Conservation (phyloP, 1,140 invertebrate genomes). For the Drosophila neocordata region DNA sequence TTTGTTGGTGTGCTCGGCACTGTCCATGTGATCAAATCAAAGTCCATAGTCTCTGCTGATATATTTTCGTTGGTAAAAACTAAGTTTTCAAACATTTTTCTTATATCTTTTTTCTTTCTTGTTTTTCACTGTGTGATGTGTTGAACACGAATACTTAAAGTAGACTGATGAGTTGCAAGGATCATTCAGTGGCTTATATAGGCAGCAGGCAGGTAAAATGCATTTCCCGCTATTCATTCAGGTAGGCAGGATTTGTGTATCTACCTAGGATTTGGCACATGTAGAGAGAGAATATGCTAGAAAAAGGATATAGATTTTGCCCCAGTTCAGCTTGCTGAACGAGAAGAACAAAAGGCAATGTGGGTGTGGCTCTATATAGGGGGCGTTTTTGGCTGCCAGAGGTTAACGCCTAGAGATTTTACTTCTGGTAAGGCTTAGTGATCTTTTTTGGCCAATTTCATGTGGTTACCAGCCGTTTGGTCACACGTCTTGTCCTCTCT, state of each 20-base stretch:
- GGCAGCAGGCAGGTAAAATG: constrained; percentile 21
- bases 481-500: constrained; percentile 30
- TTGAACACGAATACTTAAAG: constrained; percentile 73
- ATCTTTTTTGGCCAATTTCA: constrained; percentile 47
- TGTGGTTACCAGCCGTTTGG: constrained; percentile 62
- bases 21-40: constrained; percentile 68
- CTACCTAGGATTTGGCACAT: constrained; percentile 30
- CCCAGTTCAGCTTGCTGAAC: constrained; percentile 17
- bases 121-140: constrained; percentile 34
- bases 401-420: constrained; percentile 7
- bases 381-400: constrained; percentile 12
- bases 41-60: constrained; percentile 69
- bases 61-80: constrained; percentile 66
- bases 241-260: constrained; percentile 9
- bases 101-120: no score
- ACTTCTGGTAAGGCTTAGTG: constrained; percentile 30
- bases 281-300: neutral
- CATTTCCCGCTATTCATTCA: neutral
- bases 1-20: constrained; percentile 21
- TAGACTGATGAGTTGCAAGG: constrained; percentile 48
- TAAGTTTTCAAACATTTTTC: constrained; percentile 71
- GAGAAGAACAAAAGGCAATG: constrained; percentile 27
- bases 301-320: constrained; percentile 46
- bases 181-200: constrained; percentile 50
- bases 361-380: constrained; percentile 59